phyloP scores from a whole-genome alignment of 2,888 invertebrate genomes.

The Ephialtes manifestator region DNA sequence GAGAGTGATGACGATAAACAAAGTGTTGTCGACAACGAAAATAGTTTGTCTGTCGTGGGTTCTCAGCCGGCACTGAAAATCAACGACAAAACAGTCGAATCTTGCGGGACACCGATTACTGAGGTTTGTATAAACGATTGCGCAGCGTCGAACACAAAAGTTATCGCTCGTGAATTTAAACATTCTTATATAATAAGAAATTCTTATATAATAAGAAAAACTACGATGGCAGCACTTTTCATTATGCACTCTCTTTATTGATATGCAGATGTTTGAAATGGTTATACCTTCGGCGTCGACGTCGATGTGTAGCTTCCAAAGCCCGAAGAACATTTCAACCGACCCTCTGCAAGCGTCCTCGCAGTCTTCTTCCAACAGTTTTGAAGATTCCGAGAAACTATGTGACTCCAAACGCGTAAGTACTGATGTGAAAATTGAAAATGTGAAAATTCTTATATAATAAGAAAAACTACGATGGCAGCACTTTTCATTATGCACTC shows the following conservation, averaged over 20 bases:
- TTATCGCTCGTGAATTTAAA: conserved; percentile 4
- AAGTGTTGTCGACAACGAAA: conserved; percentile 12
- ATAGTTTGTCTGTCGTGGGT: conserved; percentile 8
- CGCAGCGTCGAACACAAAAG: conserved; percentile 9
- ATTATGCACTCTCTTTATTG: no score
- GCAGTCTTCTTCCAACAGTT: no score
- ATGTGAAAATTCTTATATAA: not conserved
- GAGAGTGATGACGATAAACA: conserved; percentile 6
- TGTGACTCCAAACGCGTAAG: no score
- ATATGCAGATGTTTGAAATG: no score
- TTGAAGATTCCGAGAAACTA: no score
- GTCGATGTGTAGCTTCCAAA: no score
- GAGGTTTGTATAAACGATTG: conserved; percentile 5
- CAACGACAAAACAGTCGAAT: conserved; percentile 8
- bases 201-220: no score
- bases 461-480: conserved; percentile 8
- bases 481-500: conserved; percentile 11
- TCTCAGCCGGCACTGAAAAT: conserved; percentile 7
- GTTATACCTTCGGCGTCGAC: no score
- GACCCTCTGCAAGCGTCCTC: no score
- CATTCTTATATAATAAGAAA: conserved; percentile 12
- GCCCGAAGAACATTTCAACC: no score
- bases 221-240: no score
- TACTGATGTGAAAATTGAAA: no score
- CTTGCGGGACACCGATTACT: conserved; percentile 8